These are phyloP conservation scores for Thaleichthys pacificus DNA, from an alignment of 2,797 vertebrate genomes.

Conservation along the genomic window DNA sequence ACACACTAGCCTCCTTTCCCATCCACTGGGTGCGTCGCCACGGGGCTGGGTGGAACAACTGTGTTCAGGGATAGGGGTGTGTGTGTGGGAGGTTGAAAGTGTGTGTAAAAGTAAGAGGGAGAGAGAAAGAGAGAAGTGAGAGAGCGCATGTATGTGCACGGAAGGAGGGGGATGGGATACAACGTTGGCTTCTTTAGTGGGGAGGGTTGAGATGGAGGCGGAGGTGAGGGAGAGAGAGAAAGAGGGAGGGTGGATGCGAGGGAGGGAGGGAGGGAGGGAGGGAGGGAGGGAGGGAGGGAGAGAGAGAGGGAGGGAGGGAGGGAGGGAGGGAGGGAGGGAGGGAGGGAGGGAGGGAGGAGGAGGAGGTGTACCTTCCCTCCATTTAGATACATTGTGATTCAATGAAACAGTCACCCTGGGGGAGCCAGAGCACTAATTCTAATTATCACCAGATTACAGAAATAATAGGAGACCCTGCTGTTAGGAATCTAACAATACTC, in stretches of 20 bases:
- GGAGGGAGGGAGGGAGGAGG: not conserved
- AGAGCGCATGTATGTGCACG: not conserved
- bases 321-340: slow-evolving; percentile 22
- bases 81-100: not conserved
- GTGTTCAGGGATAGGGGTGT: slow-evolving; percentile 23
- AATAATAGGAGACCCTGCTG: slow-evolving; percentile 76
- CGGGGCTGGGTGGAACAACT: slow-evolving; percentile 52
- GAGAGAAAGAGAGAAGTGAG: slow-evolving; percentile 33
- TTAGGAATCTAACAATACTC: slow-evolving; percentile 62
- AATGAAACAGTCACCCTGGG: slow-evolving; percentile 64
- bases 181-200: not conserved
- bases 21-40: slow-evolving; percentile 70
- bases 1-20: slow-evolving; percentile 65
- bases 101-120: not conserved
- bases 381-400: slow-evolving; percentile 67
- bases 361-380: slow-evolving; percentile 53
- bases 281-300: not conserved
- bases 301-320: slow-evolving; percentile 40
- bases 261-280: not conserved
- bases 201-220: slow-evolving; percentile 40
- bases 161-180: not conserved
- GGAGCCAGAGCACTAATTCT: slow-evolving; percentile 76
- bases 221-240: slow-evolving; percentile 7
- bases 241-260: not conserved
- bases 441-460: slow-evolving; percentile 81